Conservation (phyloP, 2,113 vertebrate genomes). For the Semnornis frantzii region DNA sequence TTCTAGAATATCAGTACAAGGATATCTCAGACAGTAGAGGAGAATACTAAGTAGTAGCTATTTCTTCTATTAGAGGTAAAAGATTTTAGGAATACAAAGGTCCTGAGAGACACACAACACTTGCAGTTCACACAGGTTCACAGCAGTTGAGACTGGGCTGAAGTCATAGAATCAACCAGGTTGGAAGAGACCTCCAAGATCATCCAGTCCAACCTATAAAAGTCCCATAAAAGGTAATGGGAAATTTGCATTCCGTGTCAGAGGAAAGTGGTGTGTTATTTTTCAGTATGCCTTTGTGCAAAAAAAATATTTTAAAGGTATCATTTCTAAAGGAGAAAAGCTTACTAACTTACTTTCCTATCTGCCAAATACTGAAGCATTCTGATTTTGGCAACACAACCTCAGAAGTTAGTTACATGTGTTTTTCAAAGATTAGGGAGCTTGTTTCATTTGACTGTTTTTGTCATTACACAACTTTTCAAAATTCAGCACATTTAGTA, state of each 20-base stretch:
- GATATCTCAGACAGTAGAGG: not conserved
- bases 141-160: not conserved
- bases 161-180: not conserved
- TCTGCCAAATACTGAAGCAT: not conserved
- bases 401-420: rapidly evolving
- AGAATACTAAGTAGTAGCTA: not conserved
- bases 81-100: not conserved
- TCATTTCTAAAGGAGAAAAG: not conserved
- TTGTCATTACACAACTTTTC: not conserved
- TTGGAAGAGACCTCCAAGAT: no score
- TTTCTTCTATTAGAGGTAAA: not conserved
- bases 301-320: not conserved
- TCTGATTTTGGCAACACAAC: not conserved
- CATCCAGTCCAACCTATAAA: no score
- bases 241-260: not conserved
- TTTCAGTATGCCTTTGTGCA: not conserved
- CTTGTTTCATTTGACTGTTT: not conserved
- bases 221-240: no score
- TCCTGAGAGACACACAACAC: not conserved
- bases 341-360: not conserved
- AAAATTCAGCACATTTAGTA: not conserved
- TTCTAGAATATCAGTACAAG: not conserved
- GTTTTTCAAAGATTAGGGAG: not conserved
- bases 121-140: not conserved
- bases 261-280: not conserved